phyloP scores from a whole-genome alignment of 2,888 invertebrate genomes.

The Amiota communis region DNA sequence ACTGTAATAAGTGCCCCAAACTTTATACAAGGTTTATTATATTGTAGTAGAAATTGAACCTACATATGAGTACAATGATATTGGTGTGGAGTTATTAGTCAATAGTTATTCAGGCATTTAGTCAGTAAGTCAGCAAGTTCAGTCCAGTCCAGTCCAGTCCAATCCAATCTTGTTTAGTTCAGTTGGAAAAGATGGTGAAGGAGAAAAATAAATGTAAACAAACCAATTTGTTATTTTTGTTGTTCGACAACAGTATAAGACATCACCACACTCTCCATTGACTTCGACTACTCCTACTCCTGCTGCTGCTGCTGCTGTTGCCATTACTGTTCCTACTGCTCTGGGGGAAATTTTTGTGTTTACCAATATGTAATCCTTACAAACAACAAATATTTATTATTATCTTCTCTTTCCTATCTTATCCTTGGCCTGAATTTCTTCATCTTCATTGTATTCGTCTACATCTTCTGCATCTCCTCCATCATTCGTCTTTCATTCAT shows the following conservation, averaged over 20 bases:
- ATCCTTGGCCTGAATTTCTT: too few relatives aligned
- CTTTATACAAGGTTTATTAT: too few relatives aligned
- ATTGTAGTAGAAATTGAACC: too few relatives aligned
- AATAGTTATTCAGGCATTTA: too few relatives aligned
- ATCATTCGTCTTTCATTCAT: background rate
- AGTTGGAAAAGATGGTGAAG: background rate
- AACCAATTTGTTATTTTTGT: conserved; percentile 58
- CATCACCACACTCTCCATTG: background rate
- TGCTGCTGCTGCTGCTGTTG: background rate
- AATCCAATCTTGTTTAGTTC: too few relatives aligned
- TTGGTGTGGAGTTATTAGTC: too few relatives aligned
- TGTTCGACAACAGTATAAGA: conserved; percentile 41
- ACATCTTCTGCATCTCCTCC: background rate
- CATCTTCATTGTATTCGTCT: background rate
- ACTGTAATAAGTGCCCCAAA: too few relatives aligned
- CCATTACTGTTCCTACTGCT: background rate
- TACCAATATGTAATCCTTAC: conserved; percentile 65
- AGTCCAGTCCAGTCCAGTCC: too few relatives aligned
- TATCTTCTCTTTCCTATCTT: background rate
- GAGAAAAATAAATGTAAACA: conserved; percentile 49
- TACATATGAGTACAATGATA: too few relatives aligned
- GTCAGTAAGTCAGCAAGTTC: too few relatives aligned
- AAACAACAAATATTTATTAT: conserved; percentile 49
- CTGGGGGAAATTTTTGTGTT: conserved; percentile 42
- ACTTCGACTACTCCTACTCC: background rate